A percentile compares a stretch with the other conserved stretches of the same genome.
Conservation (phyloP, 2,888 invertebrate genomes). For the Notodonta ziczac region DNA sequence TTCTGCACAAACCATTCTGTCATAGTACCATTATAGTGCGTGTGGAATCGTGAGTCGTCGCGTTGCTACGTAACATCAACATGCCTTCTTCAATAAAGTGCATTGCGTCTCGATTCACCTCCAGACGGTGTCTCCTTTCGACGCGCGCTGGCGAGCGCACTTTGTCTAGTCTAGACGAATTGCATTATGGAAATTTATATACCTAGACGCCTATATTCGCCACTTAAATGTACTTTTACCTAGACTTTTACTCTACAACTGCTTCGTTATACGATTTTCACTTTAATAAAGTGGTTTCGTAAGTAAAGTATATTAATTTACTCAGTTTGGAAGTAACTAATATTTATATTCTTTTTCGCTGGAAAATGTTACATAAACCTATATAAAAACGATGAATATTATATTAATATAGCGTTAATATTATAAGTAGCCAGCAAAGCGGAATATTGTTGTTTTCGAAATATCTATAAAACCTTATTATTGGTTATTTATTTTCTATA, state of each 20-base stretch:
- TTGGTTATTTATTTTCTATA: no score
- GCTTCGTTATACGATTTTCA: slow-evolving; percentile 16
- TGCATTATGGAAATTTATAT: slow-evolving; percentile 79
- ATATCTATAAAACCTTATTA: no score
- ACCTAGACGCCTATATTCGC: slow-evolving; percentile 64
- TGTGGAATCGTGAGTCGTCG: no score
- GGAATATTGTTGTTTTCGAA: no score
- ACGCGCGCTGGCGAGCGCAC: slow-evolving; percentile 61
- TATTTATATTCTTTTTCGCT: no score
- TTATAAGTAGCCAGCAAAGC: no score
- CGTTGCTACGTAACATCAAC: background rate
- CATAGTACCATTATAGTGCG: no score
- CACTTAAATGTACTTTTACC: slow-evolving; percentile 36
- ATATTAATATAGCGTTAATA: no score
- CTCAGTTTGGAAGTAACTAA: no score
- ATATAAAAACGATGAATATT: no score
- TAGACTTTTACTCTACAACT: slow-evolving; percentile 22
- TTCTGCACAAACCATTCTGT: no score
- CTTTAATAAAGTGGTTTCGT: slow-evolving; percentile 16
- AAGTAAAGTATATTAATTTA: background rate
- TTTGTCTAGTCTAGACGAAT: slow-evolving; percentile 80
- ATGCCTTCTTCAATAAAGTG: slow-evolving; percentile 39
- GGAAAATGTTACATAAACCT: no score
- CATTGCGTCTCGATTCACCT: slow-evolving; percentile 69
- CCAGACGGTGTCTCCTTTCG: slow-evolving; percentile 62